These are phyloP conservation scores for Caloenas nicobarica DNA, from an alignment of 2,113 vertebrate species.

Conservation along the genomic window DNA sequence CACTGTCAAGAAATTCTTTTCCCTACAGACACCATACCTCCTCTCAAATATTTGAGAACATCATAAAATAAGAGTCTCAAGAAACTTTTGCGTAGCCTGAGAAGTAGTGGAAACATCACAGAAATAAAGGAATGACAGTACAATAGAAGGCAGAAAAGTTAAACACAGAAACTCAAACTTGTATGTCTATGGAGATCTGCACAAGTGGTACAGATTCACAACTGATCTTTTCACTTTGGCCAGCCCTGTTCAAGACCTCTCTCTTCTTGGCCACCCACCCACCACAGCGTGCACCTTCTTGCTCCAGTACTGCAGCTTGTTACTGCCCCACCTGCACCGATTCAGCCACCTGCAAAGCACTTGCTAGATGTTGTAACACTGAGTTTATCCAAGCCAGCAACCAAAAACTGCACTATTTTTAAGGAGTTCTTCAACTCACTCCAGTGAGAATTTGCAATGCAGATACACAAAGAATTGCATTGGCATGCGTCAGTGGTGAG, in stretches of 20 bases:
- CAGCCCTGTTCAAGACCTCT: background rate
- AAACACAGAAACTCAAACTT: background rate
- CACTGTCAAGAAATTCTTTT: background rate
- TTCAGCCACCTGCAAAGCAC: background rate
- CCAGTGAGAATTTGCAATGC: background rate
- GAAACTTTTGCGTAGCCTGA: background rate
- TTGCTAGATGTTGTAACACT: background rate
- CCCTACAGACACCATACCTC: background rate
- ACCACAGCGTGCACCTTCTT: background rate
- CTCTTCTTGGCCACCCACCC: background rate
- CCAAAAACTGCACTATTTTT: background rate
- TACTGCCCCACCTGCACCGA: background rate
- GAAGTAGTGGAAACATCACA: background rate
- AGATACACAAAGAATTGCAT: background rate
- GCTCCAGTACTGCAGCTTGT: background rate
- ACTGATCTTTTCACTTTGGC: background rate
- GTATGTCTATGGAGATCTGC: fast-evolving
- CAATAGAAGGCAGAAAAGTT: background rate
- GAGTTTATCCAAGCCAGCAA: background rate
- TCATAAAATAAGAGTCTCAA: background rate
- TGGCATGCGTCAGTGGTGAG: background rate
- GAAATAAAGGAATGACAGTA: background rate
- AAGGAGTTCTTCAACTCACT: background rate
- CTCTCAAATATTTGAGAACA: background rate
- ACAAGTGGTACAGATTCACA: background rate